Evolutionary conservation across 2,113 vertebrate genomes (phyloP), one percentile per base, ranked within the genome.

Genomic region (Bufo gargarizans): DNA sequence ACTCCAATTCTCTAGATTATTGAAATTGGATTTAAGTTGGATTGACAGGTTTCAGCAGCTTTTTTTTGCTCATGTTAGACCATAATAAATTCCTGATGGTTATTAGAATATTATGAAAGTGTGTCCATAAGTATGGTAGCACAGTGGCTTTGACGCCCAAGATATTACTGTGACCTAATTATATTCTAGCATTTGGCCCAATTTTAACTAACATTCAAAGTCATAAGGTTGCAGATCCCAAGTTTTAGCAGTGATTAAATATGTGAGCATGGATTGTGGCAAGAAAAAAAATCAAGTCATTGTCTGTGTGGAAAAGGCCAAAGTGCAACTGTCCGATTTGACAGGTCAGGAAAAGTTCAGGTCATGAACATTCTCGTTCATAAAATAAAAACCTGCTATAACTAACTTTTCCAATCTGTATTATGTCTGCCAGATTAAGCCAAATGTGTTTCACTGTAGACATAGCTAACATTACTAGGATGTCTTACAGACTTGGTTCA

Each of bases 261-360:
- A 6, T 84, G 63, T 22, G 7, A 67, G 61, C 20, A 33, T 69
- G 45, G 45, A 2, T 49, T 82, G 11, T 22, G 19, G 53, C 16
- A 22, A 84, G 33, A 33, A 33, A 33, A 33, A 56, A 71, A 74
- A 82, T 49, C 5, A 72, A 72, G 6, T n/a, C 83, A 85, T 85
- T 85, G 83, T 85, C 33, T 72, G 16, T 19, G 11, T 4, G 43
- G 53, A 76, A 76, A 85, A 85, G 50, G 69, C 69, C 67, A 85
- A 74, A 85, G 83, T 74, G 55, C 53, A 74, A 58, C 83, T 74
- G 83, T 85, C 69, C 74, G 50, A 76, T 59, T 74, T 76, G 33
- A 12, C 53, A 76, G 83, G 71, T 72, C 83, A 85, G 69, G 50
- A 43, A 85, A 58, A 74, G 83, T 85, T 85, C 43, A 74, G 69